Evolutionary conservation across 2,888 invertebrate genomes (phyloP).

Genomic region (Sarcophaga subvicina): DNA sequence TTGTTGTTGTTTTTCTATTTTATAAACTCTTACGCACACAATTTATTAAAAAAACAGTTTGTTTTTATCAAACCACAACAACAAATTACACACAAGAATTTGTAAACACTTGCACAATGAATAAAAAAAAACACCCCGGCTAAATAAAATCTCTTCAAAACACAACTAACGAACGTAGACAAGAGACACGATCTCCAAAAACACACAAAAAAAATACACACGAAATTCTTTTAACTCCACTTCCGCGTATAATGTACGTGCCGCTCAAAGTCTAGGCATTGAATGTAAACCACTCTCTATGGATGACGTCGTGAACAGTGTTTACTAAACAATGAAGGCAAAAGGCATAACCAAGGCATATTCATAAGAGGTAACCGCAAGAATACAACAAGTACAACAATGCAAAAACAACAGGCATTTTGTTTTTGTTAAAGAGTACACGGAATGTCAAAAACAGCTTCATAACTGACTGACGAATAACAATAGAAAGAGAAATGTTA

Average conservation of each 20-base stretch:
- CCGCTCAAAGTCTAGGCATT: conserved; percentile 50
- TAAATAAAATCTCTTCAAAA: conserved; percentile 12
- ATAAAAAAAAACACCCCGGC: not conserved
- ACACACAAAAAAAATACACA: not conserved
- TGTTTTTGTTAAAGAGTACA: too few species aligned
- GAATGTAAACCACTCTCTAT: conserved; percentile 61
- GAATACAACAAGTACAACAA: too few species aligned
- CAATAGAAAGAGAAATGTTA: too few species aligned
- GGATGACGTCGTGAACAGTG: conserved; percentile 49
- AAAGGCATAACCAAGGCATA: conserved; percentile 8
- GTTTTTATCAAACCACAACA: not conserved
- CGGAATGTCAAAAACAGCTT: too few species aligned
- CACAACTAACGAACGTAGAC: conserved; percentile 8
- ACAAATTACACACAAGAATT: not conserved
- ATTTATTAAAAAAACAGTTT: not conserved
- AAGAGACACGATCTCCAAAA: too few species aligned
- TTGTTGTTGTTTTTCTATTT: conserved; percentile 8
- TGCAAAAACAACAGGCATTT: too few species aligned
- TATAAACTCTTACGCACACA: not conserved
- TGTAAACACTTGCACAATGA: not conserved
- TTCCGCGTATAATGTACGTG: conserved; percentile 42
- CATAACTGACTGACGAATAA: too few species aligned
- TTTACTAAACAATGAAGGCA: conserved; percentile 4
- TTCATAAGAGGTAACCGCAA: too few species aligned
- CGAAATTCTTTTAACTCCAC: not conserved